Evolutionary conservation across 2,113 vertebrate species (phyloP).

Genomic region (Apodemus speciosus): DNA sequence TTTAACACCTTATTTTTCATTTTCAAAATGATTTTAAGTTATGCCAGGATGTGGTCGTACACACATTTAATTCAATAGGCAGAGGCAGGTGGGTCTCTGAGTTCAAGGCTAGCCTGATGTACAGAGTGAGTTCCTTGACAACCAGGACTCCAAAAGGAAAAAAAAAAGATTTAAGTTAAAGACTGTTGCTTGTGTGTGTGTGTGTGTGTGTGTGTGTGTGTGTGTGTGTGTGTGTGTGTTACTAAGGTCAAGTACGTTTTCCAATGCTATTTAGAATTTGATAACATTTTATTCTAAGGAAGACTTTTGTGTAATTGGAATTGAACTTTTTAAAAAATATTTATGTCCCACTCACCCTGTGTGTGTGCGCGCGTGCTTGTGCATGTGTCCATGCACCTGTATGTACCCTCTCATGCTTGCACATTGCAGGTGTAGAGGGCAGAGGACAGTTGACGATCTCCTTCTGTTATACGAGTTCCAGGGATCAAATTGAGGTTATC

Average conservation of each 20-base stretch:
- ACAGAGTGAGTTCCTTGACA: not conserved
- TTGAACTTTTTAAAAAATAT: not conserved
- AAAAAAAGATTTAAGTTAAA: not conserved
- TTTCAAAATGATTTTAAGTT: slow-evolving; percentile 16
- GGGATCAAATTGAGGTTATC: not conserved
- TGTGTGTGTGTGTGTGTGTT: not conserved
- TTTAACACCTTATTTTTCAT: not conserved
- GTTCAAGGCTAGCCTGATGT: not conserved
- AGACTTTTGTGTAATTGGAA: not conserved
- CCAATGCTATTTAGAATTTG: slow-evolving; percentile 16
- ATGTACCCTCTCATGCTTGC: not conserved
- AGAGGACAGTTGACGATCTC: not conserved
- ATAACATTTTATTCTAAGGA: not conserved
- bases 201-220: not conserved
- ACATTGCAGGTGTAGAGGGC: not conserved
- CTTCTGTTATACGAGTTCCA: not conserved
- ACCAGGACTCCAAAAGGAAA: not conserved
- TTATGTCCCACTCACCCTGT: too few species aligned
- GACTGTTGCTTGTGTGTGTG: not conserved
- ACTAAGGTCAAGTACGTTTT: not conserved
- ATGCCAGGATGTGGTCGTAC: not conserved
- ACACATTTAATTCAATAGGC: not conserved
- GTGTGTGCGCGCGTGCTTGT: not conserved
- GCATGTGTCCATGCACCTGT: not conserved
- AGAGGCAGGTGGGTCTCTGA: not conserved